Evolutionary conservation across 2,113 vertebrate species (phyloP), one percentile per base, ranked within the genome.

Genomic region (Polypterus senegalus): DNA sequence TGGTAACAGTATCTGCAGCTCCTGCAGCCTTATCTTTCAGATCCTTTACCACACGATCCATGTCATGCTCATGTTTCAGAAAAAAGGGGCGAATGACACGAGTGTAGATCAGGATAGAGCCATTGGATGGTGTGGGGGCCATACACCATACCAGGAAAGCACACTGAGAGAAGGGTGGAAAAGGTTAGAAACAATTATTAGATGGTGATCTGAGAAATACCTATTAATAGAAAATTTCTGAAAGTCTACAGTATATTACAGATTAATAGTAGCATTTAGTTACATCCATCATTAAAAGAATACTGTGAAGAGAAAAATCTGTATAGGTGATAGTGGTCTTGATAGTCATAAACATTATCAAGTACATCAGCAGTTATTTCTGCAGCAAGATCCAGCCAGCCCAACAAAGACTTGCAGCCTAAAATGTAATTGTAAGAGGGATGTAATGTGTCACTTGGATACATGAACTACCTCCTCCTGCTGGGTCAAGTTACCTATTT

Each of bases 111-210:
- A 84, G 67, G 11, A 90, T 73, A 0, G 96, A 92, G 7, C 96
- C 96, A 0, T 99, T 99, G 0, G 88, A 82, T 3, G 92, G 83
- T 49, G 86, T 93, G 0, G 91, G 90, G 49, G 92, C 87, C 95
- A 98, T 99, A 77, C 96, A 98, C 95, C 95, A 99, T 64, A 96
- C 54, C 79, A 99, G 74, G 76, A 99, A 99, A 49, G 80, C 90
- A 46, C 92, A 92, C 96, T 99, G 71, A 10, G 7, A 10, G 51
- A 51, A 61, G 11, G 48, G 45, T 27, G 27, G 27, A 27, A 27
- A 27, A 27, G 27, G 2, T 27, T 27, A 27, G 27, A 27, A 27
- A 27, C 27, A 27, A 27, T 27, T 47, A 62, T 27, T 47, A 62
- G 43, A 61, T 4, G 48, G 54, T 46, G 9, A 62, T 4, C 47